Evolutionary conservation across 92 coral and sea anemone genomes (phyloP), one percentile per base, ranked within the genome.

Genomic region (Phenganax marumi): DNA sequence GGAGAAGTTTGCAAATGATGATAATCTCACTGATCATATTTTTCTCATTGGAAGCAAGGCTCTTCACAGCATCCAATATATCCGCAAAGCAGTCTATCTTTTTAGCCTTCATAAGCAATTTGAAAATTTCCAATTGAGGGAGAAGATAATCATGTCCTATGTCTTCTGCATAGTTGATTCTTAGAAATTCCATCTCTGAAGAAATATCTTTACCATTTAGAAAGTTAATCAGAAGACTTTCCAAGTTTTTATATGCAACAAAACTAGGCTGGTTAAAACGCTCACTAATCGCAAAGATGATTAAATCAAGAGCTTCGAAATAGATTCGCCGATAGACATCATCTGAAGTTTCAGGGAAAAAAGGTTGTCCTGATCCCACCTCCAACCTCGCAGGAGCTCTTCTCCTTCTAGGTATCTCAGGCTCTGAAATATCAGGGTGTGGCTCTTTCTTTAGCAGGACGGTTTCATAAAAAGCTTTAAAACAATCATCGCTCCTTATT

Each of bases 191-290:
- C 39, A 85, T 79, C 88, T 89, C 92, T 69, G 77, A 68, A 68
- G 91, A 84, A 77, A 70, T 80, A 55, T 89, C 85, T 85, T 86
- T 84, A 70, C 82, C 78, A 57, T 88, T 85, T 33, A 77, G 39
- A 73, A 52, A 85, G 1, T 86, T 81, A 21, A 90, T 46, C 19
- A 90, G 70, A 77, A 86, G 77, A 84, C 89, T 85, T 85, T 91
- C 85, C 86, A 88, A 83, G 82, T 83, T 65, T 64, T 26, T 85
- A 50, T 84, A 91, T 76, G 75, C 81, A 61, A 48, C 43, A 78
- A 86, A 91, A 87, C 94, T 86, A 60, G 80, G 81, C 78, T 91
- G 97, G 73, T 70, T 84, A 75, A 89, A 91, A 68, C 92, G 90
- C 77, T 79, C 51, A 50, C 86, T 91, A 70, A 91, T 89, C 17